These are phyloP conservation scores for Coracopsis vasa DNA, from an alignment of 2,113 vertebrate genomes.

Conservation along the genomic window DNA sequence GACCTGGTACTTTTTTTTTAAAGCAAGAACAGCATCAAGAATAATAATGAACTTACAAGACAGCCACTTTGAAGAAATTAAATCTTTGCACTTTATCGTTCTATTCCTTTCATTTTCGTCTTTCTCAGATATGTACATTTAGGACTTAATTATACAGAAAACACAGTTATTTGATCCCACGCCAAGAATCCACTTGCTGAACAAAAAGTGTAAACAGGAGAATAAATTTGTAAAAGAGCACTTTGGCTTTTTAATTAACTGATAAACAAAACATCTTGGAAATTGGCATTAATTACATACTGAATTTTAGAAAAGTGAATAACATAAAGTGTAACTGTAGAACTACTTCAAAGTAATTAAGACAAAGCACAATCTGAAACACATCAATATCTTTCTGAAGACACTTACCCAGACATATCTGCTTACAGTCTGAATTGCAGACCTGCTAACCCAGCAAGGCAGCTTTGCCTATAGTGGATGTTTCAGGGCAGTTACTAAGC, in stretches of 20 bases:
- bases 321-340: background rate
- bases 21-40: background rate
- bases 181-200: background rate
- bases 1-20: background rate
- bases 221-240: background rate
- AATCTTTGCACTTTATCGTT: background rate
- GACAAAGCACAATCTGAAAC: background rate
- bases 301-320: background rate
- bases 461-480: background rate
- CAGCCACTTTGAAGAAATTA: background rate
- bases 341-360: background rate
- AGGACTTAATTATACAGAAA: background rate
- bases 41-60: background rate
- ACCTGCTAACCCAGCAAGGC: background rate
- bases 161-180: background rate
- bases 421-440: background rate
- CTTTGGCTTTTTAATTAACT: background rate
- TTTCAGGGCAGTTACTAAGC: background rate
- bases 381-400: background rate
- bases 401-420: accelerated
- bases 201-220: background rate
- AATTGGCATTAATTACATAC: background rate
- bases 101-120: background rate
- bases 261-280: background rate
- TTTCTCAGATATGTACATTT: background rate